Evolutionary conservation across 23 tunicate species (phyloP).

Genomic region (Trididemnum clinides): DNA sequence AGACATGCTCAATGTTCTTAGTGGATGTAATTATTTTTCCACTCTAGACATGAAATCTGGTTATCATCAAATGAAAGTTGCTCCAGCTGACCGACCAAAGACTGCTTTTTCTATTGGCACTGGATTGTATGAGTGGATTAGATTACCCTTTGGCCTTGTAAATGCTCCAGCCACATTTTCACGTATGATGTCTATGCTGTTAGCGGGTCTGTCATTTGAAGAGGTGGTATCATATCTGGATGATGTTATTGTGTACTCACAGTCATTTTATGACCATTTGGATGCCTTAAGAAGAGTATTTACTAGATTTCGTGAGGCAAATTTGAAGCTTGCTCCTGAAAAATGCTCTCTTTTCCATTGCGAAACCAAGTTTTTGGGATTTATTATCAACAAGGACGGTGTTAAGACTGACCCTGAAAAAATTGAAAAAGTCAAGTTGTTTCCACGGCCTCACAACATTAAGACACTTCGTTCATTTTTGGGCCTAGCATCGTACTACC

Average conservation of each 20-base stretch:
- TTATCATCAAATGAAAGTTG: conserved; percentile 17
- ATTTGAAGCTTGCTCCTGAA: neutral
- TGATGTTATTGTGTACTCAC: conserved; percentile 29
- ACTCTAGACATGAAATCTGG: conserved; percentile 27
- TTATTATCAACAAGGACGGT: conserved; percentile 1
- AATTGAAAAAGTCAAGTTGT: neutral
- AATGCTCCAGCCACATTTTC: conserved; percentile 60
- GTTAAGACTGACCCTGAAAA: conserved; percentile 22
- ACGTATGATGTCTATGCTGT: conserved; percentile 9
- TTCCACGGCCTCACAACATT: conserved; percentile 21
- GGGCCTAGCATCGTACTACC: conserved; percentile 44
- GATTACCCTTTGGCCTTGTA: neutral
- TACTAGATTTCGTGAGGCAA: neutral
- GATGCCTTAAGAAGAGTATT: neutral
- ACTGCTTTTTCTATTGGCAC: neutral
- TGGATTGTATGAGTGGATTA: conserved; percentile 6
- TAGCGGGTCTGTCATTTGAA: neutral
- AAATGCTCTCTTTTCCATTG: conserved; percentile 13
- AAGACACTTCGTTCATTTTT: conserved; percentile 38
- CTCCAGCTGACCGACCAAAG: neutral
- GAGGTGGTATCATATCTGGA: conserved; percentile 13
- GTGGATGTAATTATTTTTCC: conserved; percentile 22
- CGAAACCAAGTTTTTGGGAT: conserved; percentile 17
- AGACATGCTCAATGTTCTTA: conserved; percentile 26
- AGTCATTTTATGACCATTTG: conserved; percentile 31